Evolutionary conservation across 1,140 invertebrate species (phyloP), one percentile per base, ranked within the genome.

Genomic region (Amyelois transitella): DNA sequence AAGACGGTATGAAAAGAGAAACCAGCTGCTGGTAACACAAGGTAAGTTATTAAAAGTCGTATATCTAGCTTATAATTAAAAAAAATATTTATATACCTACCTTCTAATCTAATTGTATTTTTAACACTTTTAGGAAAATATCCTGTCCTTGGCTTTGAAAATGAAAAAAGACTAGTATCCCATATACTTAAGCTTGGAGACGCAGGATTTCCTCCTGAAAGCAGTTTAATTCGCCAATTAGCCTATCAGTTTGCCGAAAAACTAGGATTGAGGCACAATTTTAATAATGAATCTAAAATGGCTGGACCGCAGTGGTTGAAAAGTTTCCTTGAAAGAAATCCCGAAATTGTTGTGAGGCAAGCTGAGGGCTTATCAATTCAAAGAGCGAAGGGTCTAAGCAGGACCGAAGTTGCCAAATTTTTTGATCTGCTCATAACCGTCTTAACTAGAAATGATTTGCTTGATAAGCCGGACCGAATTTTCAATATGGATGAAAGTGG

Each of bases 301-400:
- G 76, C 77, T 61, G 75, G 74, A 49, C 63, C 57, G 28, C 56
- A 63, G 47, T 84, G 77, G 74, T 28, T 81, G 2, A 48, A 59
- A 62, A 65, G 45, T 20, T 85, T 83, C 61, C 21, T 81, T 55
- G 63, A 71, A 65, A 60, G 81, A 68, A 64, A 86, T 72, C 62
- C 73, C 4, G 62, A 75, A 51, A 32, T 86, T 48, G 17, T 18
- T 57, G 19, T 85, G 12, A 53, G 75, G 28, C 62, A 82, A 73
- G 58, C 75, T 54, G 74, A 86, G 59, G 81, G 75, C n/a, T 65
- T 84, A 50, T 86, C 77, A 12, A 24, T 80, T 53, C 55, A 60
- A 20, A 66, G 77, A 69, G 67, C 75, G 4, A 44, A 74, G 44
- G 78, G 70, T 52, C 19, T 83, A 12, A 74, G 51, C 43, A 62